These are phyloP conservation scores for Danio aesculapii DNA, from an alignment of 2,797 vertebrate species.

Conservation along the genomic window DNA sequence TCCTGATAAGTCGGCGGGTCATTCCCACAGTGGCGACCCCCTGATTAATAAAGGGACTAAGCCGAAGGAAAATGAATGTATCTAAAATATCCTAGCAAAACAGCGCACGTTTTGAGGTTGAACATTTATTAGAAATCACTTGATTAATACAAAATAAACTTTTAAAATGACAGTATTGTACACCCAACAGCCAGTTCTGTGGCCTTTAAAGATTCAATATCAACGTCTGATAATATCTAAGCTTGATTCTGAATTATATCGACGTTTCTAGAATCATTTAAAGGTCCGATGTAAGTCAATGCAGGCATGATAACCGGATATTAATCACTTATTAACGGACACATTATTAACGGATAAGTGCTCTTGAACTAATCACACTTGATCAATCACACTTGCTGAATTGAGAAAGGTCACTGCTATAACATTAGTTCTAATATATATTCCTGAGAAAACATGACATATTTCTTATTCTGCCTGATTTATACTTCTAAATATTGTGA, in stretches of 20 bases:
- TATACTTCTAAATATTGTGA: background rate
- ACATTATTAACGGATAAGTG: background rate
- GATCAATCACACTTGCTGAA: background rate
- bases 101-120: background rate
- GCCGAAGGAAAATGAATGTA: too few relatives aligned
- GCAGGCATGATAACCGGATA: background rate
- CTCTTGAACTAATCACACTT: too few relatives aligned
- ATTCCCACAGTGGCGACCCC: too few relatives aligned
- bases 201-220: background rate
- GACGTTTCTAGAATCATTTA: too few relatives aligned
- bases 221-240: background rate
- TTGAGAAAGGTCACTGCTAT: background rate
- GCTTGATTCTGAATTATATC: background rate
- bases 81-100: background rate
- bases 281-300: background rate
- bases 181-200: background rate
- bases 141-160: constrained; percentile 26
- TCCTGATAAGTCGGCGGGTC: too few relatives aligned
- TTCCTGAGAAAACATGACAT: background rate
- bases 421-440: background rate
- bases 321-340: background rate
- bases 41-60: too few relatives aligned
- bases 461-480: background rate
- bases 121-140: constrained; percentile 43
- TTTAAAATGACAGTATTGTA: background rate